These are phyloP conservation scores for Lepisosteus osseus DNA, from an alignment of 2,113 vertebrate species.

Conservation along the genomic window DNA sequence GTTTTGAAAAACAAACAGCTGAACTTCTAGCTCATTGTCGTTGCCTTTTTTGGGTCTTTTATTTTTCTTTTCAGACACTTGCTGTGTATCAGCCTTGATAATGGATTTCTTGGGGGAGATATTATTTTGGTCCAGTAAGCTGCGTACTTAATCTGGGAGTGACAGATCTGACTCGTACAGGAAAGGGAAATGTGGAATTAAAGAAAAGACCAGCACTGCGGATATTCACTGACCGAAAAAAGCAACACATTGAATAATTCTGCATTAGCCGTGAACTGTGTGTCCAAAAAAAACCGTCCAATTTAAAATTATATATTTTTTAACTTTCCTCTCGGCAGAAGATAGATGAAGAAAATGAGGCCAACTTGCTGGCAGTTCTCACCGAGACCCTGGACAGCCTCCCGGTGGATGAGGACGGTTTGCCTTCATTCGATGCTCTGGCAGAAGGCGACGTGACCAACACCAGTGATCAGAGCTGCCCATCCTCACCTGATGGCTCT, in stretches of 20 bases:
- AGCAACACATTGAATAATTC: conserved; percentile 6
- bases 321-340: conserved; percentile 70
- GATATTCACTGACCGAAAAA: conserved; percentile 27
- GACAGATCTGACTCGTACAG: conserved; percentile 65
- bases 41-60: conserved; percentile 33
- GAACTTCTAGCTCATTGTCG: conserved; percentile 46
- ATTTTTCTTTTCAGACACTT: conserved; percentile 44
- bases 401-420: conserved; percentile 98
- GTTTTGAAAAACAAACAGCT: conserved; percentile 31
- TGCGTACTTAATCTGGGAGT: conserved; percentile 68
- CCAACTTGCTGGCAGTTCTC: conserved; percentile 97
- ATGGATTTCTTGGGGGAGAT: conserved; percentile 67
- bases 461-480: conserved; percentile 90
- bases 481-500: conserved; percentile 85
- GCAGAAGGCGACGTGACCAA: conserved; percentile 97
- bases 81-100: conserved; percentile 61
- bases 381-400: conserved; percentile 98
- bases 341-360: conserved; percentile 99
- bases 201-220: conserved; percentile 44
- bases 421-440: conserved; percentile 97
- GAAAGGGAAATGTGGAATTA: conserved; percentile 55
- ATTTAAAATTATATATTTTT: conserved; percentile 33
- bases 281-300: conserved; percentile 51
- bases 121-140: conserved; percentile 76
- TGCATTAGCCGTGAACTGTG: background rate